Percentiles rank a stretch among this genome's conserved stretches.
These are phyloP conservation scores for Megalopta genalis DNA, from an alignment of 1,140 invertebrate genomes.

Conservation along the genomic window DNA sequence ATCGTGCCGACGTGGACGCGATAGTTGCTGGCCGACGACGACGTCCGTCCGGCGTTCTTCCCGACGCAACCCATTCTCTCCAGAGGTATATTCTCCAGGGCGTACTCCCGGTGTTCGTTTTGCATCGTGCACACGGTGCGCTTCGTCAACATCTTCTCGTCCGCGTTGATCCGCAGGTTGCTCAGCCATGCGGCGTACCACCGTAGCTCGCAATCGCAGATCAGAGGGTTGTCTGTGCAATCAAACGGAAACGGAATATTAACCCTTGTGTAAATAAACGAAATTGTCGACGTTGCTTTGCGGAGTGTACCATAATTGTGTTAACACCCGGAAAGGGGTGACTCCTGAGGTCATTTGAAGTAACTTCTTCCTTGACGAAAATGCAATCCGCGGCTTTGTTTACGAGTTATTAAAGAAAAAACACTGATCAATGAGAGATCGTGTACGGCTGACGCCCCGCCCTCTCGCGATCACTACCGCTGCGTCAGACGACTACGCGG, in stretches of 20 bases:
- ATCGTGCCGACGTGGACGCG: conserved; percentile 30
- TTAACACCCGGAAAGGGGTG: no score
- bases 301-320: no score
- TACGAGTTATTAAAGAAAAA: no score
- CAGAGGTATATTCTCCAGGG: conserved; percentile 88
- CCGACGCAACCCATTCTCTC: conserved; percentile 89
- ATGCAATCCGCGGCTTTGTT: no score
- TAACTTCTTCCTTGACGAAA: no score
- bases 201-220: conserved; percentile 91
- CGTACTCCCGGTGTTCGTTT: conserved; percentile 89
- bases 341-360: no score
- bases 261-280: not conserved
- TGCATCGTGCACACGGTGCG: conserved; percentile 88
- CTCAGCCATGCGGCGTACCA: conserved; percentile 92
- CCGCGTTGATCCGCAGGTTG: conserved; percentile 87
- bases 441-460: no score
- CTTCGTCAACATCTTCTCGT: conserved; percentile 92
- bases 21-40: conserved; percentile 39
- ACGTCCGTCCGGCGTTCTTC: conserved; percentile 80
- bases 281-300: no score
- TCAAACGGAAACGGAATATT: not conserved
- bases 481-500: no score
- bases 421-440: no score
- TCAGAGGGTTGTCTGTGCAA: conserved; percentile 89
- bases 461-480: no score